Base-by-base conservation (phyloP, 2,888 invertebrate genomes). In the Clusia tigrina region DNA sequence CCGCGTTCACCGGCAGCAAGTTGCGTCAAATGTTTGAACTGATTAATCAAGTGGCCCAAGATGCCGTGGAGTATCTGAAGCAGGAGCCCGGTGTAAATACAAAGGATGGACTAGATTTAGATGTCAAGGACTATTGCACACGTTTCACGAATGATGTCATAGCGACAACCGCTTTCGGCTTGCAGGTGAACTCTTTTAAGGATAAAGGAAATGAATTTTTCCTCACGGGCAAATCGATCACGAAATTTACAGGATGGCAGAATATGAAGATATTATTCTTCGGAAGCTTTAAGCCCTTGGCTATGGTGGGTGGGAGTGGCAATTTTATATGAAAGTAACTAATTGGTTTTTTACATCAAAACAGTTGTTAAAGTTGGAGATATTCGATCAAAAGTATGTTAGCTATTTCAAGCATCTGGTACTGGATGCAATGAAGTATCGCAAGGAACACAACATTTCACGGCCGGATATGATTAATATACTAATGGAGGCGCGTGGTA, bases 401-500 rank as follows among this genome's bases (percentile, higher is more conserved):
- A 64, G 79, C 0, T 87, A 86, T 68, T 86, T 86, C 69, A 77
- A 74, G 58, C 70, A 74, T 12, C 58, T 87, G 0, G 84, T 86
- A 0, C 58, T 83, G 3, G 78, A 77, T 48, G 83, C 85, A 1
- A 86, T 87, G 81, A 77, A 78, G 42, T 77, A 85, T 24, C 81
- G 88, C 1, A 83, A 85, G 67, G 75, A 78, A 22, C 73, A 85
- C n/a, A 81, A 85, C 1, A 85, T 87, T 18, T 60, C 84, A 1
- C 81, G 88, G 2, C 85, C 85, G 2, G 88, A 88, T 67, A 85
- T 88, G 86, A 86, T 88, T 25, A 84, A 88, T 65, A 79, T 87
- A 58, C 75, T 88, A 1, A 83, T 87, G 83, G 84, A 86, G 71
- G 84, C 86, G 1, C 71, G 70, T 0, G 82, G 85, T 58, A 80